These are phyloP conservation scores for Machimus rusticus DNA, from an alignment of 2,888 invertebrate genomes.

Conservation along the genomic window DNA sequence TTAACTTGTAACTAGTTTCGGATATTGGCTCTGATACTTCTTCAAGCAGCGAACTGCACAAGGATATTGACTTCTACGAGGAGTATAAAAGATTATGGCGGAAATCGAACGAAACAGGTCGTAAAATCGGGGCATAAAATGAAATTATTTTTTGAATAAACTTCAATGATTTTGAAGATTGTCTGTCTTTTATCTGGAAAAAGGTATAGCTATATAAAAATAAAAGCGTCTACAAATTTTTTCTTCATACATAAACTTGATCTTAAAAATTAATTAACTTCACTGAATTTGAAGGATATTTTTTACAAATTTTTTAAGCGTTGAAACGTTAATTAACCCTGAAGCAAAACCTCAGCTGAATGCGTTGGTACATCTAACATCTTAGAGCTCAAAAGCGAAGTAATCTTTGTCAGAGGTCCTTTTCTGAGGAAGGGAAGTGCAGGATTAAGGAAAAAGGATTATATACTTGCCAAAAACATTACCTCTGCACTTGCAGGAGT, in stretches of 20 bases:
- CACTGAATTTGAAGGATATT: background rate
- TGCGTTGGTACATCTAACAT: background rate
- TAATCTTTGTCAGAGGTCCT: background rate
- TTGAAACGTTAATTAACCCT: background rate
- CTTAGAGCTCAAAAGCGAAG: background rate
- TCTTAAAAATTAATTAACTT: background rate
- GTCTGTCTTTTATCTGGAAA: background rate
- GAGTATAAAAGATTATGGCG: background rate
- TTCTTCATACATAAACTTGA: background rate
- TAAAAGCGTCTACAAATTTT: background rate
- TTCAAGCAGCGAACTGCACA: background rate
- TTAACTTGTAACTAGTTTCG: slow-evolving; percentile 17
- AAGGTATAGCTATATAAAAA: background rate
- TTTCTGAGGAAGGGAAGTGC: background rate
- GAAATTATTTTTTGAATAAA: background rate
- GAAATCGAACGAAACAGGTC: background rate
- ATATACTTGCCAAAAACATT: background rate
- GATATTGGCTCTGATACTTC: slow-evolving; percentile 11
- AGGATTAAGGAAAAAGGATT: background rate
- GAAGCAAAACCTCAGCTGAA: background rate
- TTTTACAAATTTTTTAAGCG: background rate
- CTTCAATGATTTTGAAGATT: background rate
- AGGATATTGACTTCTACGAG: background rate
- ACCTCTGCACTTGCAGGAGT: background rate
- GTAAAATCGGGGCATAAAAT: background rate